Base-by-base conservation (phyloP, 2,888 invertebrate species). In the Dorcus hopei region DNA sequence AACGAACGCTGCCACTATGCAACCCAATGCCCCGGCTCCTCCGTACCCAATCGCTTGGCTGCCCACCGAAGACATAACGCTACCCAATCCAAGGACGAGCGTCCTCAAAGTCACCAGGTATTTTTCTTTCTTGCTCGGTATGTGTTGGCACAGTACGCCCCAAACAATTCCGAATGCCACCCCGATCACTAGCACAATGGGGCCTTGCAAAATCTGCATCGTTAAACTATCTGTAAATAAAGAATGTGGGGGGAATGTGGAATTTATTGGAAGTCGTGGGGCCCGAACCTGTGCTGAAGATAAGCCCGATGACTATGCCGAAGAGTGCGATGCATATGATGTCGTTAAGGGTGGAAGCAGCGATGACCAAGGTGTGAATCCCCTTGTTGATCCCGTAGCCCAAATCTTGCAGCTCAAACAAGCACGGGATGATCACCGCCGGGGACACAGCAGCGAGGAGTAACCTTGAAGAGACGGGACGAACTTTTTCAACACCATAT, bases 241-340 rank as follows among this genome's bases (percentile, higher is more conserved):
- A 33, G 26, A 33, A 7, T 33, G 26, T 19, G 7, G 26, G 26
- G 7, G 26, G 48, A 60, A 14, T 14, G 14, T 14, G 33, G n/a
- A 33, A 19, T 23, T 51, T 39, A 39, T 39, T 40, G 40, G 19
- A 3, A 3, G 19, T 19, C 19, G 19, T 1, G 3, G 26, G 3
- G 26, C 6, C 19, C 26, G 26, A 77, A 86, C 87, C 85, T 65
- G 81, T 80, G 49, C 84, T 81, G 69, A 89, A 87, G 49, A 88
- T 82, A 47, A 87, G 79, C 19, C 87, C 85, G 51, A 87, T 79
- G 52, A 85, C 76, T 39, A 91, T 82, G 16, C 88, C 86, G 74
- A 90, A 92, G 3, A 86, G 77, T 56, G 89, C 88, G 63, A 91
- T 88, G 52, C 90, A 87, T 53, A 89, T 81, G 51, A 92, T 87